Evolutionary conservation across 2,113 vertebrate species (phyloP).

Genomic region (Tretioscincus oriximinensis): DNA sequence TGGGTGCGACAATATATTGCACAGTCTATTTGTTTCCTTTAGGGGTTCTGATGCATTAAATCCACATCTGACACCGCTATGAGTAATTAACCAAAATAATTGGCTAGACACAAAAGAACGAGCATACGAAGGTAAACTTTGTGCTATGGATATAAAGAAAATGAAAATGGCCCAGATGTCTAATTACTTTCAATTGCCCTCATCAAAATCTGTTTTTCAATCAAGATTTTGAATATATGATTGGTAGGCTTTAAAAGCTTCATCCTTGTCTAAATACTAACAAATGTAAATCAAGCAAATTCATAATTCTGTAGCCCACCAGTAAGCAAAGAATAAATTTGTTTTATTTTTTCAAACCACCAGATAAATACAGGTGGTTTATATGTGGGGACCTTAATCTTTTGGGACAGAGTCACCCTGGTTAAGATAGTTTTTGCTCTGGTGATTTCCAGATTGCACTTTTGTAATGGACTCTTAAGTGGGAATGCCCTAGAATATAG

Average conservation of each 20-base stretch:
- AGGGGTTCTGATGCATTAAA: background rate
- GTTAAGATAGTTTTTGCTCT: too few relatives aligned
- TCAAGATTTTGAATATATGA: background rate
- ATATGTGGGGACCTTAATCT: too few relatives aligned
- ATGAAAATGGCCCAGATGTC: background rate
- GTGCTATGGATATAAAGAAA: background rate
- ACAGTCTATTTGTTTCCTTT: background rate
- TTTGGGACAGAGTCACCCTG: too few relatives aligned
- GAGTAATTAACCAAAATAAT: background rate
- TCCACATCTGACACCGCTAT: background rate
- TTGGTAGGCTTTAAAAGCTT: background rate
- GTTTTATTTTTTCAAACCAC: too few relatives aligned
- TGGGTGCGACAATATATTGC: background rate
- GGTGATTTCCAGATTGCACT: too few relatives aligned
- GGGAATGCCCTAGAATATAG: too few relatives aligned
- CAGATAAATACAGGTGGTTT: too few relatives aligned
- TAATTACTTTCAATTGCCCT: background rate
- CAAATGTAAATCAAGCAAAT: background rate
- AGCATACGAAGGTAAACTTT: background rate
- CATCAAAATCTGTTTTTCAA: background rate
- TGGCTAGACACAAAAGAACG: background rate
- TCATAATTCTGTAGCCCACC: too few relatives aligned
- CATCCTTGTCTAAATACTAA: background rate
- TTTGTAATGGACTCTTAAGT: too few relatives aligned
- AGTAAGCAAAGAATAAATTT: too few relatives aligned